phyloP scores from a whole-genome alignment of 2,797 vertebrate genomes.

The Eidolon dupreanum region DNA sequence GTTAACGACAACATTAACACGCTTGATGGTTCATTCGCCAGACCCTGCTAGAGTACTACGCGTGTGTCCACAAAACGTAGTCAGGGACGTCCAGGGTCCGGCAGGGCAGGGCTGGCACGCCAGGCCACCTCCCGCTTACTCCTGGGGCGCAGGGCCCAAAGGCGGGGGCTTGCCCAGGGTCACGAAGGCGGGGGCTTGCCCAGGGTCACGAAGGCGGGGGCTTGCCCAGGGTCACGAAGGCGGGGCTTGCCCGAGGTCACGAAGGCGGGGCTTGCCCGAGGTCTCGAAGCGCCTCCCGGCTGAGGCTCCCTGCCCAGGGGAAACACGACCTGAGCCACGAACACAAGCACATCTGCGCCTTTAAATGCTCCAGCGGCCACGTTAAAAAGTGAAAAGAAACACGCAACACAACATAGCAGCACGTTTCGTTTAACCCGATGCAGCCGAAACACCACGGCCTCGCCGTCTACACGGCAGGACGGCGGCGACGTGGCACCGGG shows the following conservation, averaged over 20 bases:
- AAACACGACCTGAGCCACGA: rapidly evolving
- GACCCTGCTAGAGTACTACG: neutral
- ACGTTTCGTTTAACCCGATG: neutral
- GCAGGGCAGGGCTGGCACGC: too few relatives aligned
- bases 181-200: too few relatives aligned
- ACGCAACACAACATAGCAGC: neutral
- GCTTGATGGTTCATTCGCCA: neutral
- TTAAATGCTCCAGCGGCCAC: neutral
- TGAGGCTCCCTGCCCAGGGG: rapidly evolving
- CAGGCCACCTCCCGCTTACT: neutral
- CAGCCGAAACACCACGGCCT: neutral
- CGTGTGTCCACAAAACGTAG: rapidly evolving
- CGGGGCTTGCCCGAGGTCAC: too few relatives aligned
- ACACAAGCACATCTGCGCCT: too few relatives aligned
- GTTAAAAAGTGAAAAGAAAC: neutral
- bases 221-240: neutral
- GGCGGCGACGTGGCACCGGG: too few relatives aligned
- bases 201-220: neutral
- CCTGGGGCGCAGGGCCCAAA: too few relatives aligned
- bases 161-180: neutral
- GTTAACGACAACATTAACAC: neutral
- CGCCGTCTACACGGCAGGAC: too few relatives aligned
- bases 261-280: too few relatives aligned
- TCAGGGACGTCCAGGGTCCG: rapidly evolving
- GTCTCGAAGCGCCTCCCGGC: too few relatives aligned